Conservation (phyloP, 2,113 vertebrate species). For the Irena cyanogastra region DNA sequence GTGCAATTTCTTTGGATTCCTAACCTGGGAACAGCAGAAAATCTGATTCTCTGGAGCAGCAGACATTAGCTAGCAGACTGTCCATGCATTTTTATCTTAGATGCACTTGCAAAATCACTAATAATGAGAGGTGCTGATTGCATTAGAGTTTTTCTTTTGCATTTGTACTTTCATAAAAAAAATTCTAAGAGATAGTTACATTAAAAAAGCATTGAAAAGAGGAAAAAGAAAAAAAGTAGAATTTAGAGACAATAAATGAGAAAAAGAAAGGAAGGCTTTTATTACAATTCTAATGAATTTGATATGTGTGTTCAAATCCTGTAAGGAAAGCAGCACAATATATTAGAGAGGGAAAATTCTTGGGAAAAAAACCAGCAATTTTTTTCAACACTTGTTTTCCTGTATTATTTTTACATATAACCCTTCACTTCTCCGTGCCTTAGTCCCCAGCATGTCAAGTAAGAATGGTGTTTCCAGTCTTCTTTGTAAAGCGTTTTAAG, state of each 20-base stretch:
- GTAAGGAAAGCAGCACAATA: background rate
- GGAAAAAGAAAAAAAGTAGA: rapidly evolving
- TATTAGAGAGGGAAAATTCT: background rate
- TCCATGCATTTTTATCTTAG: background rate
- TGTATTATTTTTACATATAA: background rate
- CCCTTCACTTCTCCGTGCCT: background rate
- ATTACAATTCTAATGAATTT: background rate
- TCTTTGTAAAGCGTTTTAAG: background rate
- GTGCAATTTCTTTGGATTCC: background rate
- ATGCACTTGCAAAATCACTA: background rate
- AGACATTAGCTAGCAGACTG: background rate
- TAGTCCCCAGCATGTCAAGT: background rate
- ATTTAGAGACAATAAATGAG: background rate
- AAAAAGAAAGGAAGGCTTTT: background rate
- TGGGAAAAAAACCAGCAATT: background rate
- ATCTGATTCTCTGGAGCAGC: background rate
- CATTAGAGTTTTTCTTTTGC: background rate
- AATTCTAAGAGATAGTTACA: background rate
- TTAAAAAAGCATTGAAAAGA: background rate
- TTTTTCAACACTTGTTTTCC: background rate
- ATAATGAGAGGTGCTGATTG: background rate
- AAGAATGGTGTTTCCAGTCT: background rate
- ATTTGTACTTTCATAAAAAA: background rate
- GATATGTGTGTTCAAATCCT: background rate
- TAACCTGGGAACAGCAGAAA: background rate